phyloP scores from a whole-genome alignment of 2,797 vertebrate species.

The Enteromius treurensis region DNA sequence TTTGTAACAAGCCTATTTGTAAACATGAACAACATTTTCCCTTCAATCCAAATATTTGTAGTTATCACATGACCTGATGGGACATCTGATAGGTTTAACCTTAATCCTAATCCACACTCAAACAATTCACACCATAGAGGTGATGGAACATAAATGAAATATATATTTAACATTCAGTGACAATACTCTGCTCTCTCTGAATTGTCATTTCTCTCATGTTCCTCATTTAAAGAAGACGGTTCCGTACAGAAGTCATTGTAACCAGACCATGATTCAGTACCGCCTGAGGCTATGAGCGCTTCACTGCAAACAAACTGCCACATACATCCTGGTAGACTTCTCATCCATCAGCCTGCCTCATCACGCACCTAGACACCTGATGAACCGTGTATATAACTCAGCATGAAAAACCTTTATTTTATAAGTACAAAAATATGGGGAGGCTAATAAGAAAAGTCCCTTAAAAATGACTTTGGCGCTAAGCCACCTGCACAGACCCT shows the following conservation, averaged over 20 bases:
- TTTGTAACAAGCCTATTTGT: neutral
- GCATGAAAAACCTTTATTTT: neutral
- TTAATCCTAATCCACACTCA: conserved; percentile 11
- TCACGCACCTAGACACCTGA: neutral
- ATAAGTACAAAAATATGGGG: neutral
- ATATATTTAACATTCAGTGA: conserved; percentile 55
- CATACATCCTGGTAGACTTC: conserved; percentile 66
- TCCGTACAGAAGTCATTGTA: conserved; percentile 62
- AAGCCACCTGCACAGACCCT: conserved; percentile 37
- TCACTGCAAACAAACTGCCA: conserved; percentile 69
- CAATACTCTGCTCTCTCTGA: conserved; percentile 36
- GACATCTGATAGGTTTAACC: conserved; percentile 24
- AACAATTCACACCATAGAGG: conserved; percentile 43
- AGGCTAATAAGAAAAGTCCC: neutral
- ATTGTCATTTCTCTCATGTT: conserved; percentile 51
- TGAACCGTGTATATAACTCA: neutral
- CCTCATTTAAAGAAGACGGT: conserved; percentile 63
- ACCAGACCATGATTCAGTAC: conserved; percentile 47
- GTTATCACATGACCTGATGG: conserved; percentile 31
- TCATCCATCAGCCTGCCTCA: conserved; percentile 61
- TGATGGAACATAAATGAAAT: conserved; percentile 36
- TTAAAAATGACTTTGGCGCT: neutral
- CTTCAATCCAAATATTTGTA: conserved; percentile 37
- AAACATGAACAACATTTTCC: conserved; percentile 3
- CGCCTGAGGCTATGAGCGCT: conserved; percentile 57